Evolutionary conservation across 2,113 vertebrate genomes (phyloP).

Genomic region (Albula glossodonta): DNA sequence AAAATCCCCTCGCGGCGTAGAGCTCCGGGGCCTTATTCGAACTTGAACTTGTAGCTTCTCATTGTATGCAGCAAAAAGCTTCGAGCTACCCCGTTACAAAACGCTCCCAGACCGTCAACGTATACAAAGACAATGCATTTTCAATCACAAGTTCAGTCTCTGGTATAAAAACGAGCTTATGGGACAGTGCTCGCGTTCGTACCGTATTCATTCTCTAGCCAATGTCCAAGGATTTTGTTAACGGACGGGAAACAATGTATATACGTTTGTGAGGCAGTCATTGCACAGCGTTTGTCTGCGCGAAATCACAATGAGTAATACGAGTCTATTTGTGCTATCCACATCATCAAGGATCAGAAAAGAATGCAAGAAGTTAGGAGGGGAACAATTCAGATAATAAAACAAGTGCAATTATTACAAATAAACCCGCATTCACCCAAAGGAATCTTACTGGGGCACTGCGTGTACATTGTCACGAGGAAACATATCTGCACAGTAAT

Average conservation of each 20-base stretch:
- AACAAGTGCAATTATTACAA: background rate
- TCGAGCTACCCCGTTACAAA: constrained; percentile 16
- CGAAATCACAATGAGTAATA: background rate
- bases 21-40: constrained; percentile 22
- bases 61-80: constrained; percentile 1
- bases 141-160: background rate
- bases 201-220: background rate
- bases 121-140: background rate
- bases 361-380: background rate
- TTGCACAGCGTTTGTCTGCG: background rate
- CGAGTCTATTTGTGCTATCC: background rate
- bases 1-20: constrained; percentile 52
- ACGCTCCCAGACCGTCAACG: constrained; percentile 2
- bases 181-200: background rate
- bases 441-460: background rate
- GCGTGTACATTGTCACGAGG: background rate
- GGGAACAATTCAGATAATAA: background rate
- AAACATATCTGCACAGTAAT: background rate
- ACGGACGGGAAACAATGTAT: constrained; percentile 1
- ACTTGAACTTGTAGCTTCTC: constrained; percentile 15
- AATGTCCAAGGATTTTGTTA: background rate
- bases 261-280: background rate
- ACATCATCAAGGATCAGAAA: background rate
- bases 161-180: background rate
- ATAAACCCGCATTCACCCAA: background rate